Base-by-base conservation (phyloP, 1,140 invertebrate species). In the Pseudomyrmex cubaensis region DNA sequence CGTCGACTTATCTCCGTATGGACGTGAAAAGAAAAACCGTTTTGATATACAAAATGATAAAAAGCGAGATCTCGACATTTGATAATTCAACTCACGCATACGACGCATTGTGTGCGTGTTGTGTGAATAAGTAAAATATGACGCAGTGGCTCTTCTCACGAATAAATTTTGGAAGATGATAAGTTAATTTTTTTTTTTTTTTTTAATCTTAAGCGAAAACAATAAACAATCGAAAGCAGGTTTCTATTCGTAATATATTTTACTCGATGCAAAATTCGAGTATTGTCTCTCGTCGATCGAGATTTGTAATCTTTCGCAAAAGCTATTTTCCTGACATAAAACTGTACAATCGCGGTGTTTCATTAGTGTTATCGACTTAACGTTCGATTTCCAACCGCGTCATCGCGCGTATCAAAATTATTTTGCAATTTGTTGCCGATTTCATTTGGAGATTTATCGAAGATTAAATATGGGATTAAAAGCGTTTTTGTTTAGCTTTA, bases 41-140 rank as follows among this genome's bases (percentile, higher is more conserved):
- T 75, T 75, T 1, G 25, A 72, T 72, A 57, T 17, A 70, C 4
- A 54, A 13, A 17, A 35, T 3, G 70, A 74, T 61, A 74, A 74
- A 56, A 8, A 59, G 61, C 35, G 5, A 74, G 72, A 74, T 74
- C 20, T 48, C 12, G 12, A 20, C 7, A 15, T 15, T 48, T 44
- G 57, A 74, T n/a, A 61, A 48, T 74, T 2, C n/a, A 22, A 46
- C 46, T 62, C 35, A 44, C 2, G 62, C 35, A 35, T 44, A 20
- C 57, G 56, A 59, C 15, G 57, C 35, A n/a, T 25, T 13, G 44
- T n/a, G 44, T 56, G 15, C 7, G 20, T 25, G 15, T 22, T 10
- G 17, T 5, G 46, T 13, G 13, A 7, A 13, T 9, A 54, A 52
- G n/a, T 10, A 7, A 35, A 2, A 48, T 22, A 59, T n/a, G n/a